phyloP scores from a whole-genome alignment of 2,888 invertebrate genomes.

The Drosophila emarginata region DNA sequence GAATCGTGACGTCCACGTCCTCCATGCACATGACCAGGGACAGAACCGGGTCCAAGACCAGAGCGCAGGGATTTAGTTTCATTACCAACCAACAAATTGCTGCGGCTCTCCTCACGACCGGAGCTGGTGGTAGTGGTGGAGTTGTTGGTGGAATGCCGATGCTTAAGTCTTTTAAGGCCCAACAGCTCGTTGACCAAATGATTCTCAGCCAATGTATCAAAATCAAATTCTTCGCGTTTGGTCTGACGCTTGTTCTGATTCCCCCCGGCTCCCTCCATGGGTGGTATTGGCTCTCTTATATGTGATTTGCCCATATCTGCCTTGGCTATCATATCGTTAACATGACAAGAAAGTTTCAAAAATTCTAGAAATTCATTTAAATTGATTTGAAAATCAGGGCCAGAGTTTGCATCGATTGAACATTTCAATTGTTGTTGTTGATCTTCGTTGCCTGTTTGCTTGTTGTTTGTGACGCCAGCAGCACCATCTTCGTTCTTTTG shows the following conservation, averaged over 20 bases:
- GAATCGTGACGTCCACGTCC: slow-evolving; percentile 25
- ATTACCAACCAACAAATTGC: slow-evolving; percentile 31
- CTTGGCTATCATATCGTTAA: slow-evolving; percentile 81
- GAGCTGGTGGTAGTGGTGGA: slow-evolving; percentile 13
- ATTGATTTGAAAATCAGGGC: slow-evolving; percentile 72
- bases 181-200: slow-evolving; percentile 79
- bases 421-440: slow-evolving; percentile 10
- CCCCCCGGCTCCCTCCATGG: slow-evolving; percentile 45
- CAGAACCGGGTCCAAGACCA: slow-evolving; percentile 31
- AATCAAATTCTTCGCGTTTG: slow-evolving; percentile 73
- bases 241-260: slow-evolving; percentile 45
- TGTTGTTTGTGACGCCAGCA: slow-evolving; percentile 18
- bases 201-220: slow-evolving; percentile 78
- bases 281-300: slow-evolving; percentile 57
- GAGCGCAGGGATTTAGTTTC: slow-evolving; percentile 35
- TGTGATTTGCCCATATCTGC: slow-evolving; percentile 58
- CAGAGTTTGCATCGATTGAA: slow-evolving; percentile 24
- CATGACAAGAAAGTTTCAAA: slow-evolving; percentile 82
- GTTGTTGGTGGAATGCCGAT: slow-evolving; percentile 14
- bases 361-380: slow-evolving; percentile 82
- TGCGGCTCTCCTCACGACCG: slow-evolving; percentile 35
- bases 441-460: slow-evolving; percentile 10
- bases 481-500: slow-evolving; percentile 58
- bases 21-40: slow-evolving; percentile 33
- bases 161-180: slow-evolving; percentile 37